Evolutionary conservation across 2,888 invertebrate species (phyloP), one percentile per base, ranked within the genome.

Genomic region (Heliconius erato): DNA sequence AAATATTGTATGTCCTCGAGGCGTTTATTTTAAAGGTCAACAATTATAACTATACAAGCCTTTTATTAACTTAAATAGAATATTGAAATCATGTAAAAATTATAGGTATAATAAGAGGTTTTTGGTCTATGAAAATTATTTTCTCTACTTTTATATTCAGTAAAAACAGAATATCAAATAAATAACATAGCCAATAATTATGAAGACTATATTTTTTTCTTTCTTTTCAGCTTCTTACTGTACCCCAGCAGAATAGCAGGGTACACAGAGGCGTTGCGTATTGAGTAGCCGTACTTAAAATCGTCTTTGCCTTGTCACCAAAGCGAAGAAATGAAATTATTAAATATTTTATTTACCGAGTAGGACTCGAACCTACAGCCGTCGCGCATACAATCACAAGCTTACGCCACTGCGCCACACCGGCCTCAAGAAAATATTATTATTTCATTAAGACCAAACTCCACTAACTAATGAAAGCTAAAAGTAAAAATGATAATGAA

Each of bases 1-100:
- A n/a, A 74, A 59, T 59, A 74, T 54, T 28, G 32, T 74, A 74
- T 26, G 32, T 74, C 54, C 74, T 59, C 54, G 23, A 74, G 74
- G 54, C 74, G 14, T 59, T 32, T 74, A 0, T 11, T 54, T 74
- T 32, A 32, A 32, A 54, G 54, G 54, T 19, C 2, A 54, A 54
- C 19, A 54, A 54, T 54, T 54, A 6, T 54, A 19, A 54, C 16
- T 54, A 54, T 12, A 54, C 2, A 32, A 74, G 23, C 32, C 23
- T 74, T 28, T 74, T 74, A 32, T 12, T 11, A 54, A 74, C 74
- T 74, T 54, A 54, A 74, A 23, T n/a, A 59, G 23, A 74, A 32
- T 49, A 54, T 54, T 74, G 3, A 54, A 74, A 74, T 49, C 11
- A 28, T 74, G 23, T 28, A 74, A 44, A 44, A 44, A 44, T 4